phyloP scores from a whole-genome alignment of 2,113 vertebrate genomes.

The Chascanopsetta lugubris region DNA sequence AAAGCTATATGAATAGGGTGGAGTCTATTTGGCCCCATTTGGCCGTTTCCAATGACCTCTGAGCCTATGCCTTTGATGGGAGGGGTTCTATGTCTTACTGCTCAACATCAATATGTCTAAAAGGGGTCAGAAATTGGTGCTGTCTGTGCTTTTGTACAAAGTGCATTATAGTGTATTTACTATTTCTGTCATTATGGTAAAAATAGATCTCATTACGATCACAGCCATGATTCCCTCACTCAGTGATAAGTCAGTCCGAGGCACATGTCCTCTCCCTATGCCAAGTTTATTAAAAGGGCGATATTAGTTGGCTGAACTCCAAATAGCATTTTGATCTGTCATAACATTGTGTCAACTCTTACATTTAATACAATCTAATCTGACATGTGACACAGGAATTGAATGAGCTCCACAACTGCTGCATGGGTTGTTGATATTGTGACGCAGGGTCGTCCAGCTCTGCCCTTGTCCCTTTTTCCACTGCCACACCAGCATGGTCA shows the following conservation, averaged over 20 bases:
- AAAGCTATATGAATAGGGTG: no score
- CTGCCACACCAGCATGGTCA: background rate
- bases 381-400: background rate
- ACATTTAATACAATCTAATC: background rate
- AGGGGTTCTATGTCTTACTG: no score
- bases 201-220: slow-evolving; percentile 36
- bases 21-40: no score
- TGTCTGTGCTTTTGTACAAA: background rate
- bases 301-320: slow-evolving; percentile 22
- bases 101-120: background rate
- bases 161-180: slow-evolving; percentile 5
- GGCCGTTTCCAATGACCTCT: no score
- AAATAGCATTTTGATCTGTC: slow-evolving; percentile 50
- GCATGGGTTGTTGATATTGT: background rate
- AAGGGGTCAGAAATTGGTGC: background rate
- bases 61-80: no score
- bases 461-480: background rate
- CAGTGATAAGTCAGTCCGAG: slow-evolving; percentile 5
- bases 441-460: background rate
- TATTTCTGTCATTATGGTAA: slow-evolving; percentile 6
- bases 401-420: background rate
- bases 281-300: slow-evolving; percentile 56
- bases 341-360: slow-evolving; percentile 19
- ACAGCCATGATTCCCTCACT: background rate
- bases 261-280: slow-evolving; percentile 35